A percentile compares a stretch with the other conserved stretches of the same genome.
Conservation (phyloP, 2,797 vertebrate genomes). For the Triplophysa yarkandensis region DNA sequence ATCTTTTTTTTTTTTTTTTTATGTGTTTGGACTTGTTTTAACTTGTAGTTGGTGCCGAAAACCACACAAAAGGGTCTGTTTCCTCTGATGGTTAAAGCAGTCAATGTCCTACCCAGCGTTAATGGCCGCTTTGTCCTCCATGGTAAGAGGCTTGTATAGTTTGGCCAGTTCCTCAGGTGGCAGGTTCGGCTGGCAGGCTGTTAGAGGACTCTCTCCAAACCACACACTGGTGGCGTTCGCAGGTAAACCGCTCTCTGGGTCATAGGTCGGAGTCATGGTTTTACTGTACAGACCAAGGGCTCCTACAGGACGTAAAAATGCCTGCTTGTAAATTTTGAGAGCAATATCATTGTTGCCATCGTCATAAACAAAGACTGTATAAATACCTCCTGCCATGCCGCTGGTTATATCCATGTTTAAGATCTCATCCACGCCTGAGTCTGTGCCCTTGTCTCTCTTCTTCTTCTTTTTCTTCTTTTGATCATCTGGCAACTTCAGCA, state of each 20-base stretch:
- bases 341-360: neutral
- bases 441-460: constrained; percentile 88
- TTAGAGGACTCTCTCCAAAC: constrained; percentile 87
- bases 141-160: constrained; percentile 84
- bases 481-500: constrained; percentile 84
- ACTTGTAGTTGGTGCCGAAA: neutral
- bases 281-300: constrained; percentile 88
- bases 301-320: constrained; percentile 62
- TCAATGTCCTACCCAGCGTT: constrained; percentile 78
- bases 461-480: constrained; percentile 88
- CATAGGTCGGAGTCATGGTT: constrained; percentile 90
- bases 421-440: constrained; percentile 79
- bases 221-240: constrained; percentile 86
- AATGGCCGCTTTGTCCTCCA: constrained; percentile 88
- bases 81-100: neutral
- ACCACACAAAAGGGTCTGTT: neutral
- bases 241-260: constrained; percentile 87
- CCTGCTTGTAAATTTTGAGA: neutral
- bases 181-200: constrained; percentile 78
- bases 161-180: constrained; percentile 82
- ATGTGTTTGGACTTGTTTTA: neutral
- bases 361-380: constrained; percentile 47
- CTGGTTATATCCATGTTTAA: constrained; percentile 82
- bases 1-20: neutral
- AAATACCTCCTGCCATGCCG: constrained; percentile 76